Percentiles rank a stretch among this genome's conserved stretches.
These are phyloP conservation scores for Bugula neritina DNA, from an alignment of 2,888 invertebrate species.

Conservation along the genomic window DNA sequence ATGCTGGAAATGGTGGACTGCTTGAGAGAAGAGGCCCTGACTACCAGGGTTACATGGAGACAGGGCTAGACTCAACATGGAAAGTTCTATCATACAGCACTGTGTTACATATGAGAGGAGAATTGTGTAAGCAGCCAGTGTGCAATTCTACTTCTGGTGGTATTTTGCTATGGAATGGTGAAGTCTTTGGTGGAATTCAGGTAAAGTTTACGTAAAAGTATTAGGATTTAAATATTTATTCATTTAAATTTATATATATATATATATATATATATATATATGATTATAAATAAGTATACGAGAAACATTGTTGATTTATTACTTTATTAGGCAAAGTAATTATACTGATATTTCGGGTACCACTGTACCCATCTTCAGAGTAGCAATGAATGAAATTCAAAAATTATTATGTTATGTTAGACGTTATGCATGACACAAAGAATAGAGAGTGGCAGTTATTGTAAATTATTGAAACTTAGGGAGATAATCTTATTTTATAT, in stretches of 20 bases:
- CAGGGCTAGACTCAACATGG: neutral
- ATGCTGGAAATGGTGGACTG: no score
- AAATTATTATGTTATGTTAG: no score
- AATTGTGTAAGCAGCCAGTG: conserved; percentile 65
- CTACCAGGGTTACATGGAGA: neutral
- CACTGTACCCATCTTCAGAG: no score
- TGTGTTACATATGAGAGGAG: conserved; percentile 82
- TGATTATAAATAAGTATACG: no score
- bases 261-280: neutral
- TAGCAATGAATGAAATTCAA: no score
- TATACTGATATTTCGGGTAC: no score
- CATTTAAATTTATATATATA: neutral
- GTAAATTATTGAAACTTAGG: no score
- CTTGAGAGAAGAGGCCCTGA: conserved; percentile 24
- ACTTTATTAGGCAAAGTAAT: no score
- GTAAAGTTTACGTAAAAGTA: conserved; percentile 38
- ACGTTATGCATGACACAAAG: no score
- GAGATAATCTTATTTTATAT: no score
- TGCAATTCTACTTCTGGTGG: conserved; percentile 58
- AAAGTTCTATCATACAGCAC: conserved; percentile 42
- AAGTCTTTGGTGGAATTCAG: conserved; percentile 65
- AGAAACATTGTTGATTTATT: no score
- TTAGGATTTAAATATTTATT: neutral
- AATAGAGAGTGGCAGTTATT: no score
- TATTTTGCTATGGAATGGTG: conserved; percentile 79